Conservation (phyloP, 2,113 vertebrate genomes). For the Eretmochelys imbricata region DNA sequence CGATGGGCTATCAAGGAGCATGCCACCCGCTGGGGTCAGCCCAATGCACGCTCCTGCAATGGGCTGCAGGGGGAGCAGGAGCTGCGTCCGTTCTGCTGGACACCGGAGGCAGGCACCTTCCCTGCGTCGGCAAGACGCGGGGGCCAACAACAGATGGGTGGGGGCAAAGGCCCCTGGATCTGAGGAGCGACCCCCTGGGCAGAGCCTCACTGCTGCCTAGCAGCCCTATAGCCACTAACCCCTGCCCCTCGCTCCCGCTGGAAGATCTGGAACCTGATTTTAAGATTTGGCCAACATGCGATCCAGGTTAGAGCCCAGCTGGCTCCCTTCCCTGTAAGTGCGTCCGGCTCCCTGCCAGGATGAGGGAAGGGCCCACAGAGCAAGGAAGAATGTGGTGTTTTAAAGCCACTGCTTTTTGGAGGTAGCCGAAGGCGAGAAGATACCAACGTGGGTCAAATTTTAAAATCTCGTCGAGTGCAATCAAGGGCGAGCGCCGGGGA, state of each 20-base stretch:
- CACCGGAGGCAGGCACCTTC: neutral
- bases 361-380: neutral
- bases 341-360: neutral
- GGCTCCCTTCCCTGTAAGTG: neutral
- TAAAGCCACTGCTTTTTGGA: neutral
- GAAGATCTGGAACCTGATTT: neutral
- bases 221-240: neutral
- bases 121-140: neutral
- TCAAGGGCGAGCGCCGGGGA: neutral
- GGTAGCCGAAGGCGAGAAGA: neutral
- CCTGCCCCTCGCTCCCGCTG: neutral
- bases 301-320: neutral
- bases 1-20: neutral
- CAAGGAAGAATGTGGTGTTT: neutral
- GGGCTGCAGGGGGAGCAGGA: neutral
- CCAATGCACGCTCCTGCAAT: neutral
- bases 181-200: neutral
- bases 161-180: neutral
- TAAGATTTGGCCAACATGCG: neutral
- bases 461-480: neutral
- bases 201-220: too few relatives aligned
- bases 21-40: neutral
- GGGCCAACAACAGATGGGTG: neutral
- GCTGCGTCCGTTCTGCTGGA: neutral
- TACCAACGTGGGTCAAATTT: neutral